These are phyloP conservation scores for Sebastes baramenuke DNA, from an alignment of 2,797 vertebrate species.

Conservation along the genomic window DNA sequence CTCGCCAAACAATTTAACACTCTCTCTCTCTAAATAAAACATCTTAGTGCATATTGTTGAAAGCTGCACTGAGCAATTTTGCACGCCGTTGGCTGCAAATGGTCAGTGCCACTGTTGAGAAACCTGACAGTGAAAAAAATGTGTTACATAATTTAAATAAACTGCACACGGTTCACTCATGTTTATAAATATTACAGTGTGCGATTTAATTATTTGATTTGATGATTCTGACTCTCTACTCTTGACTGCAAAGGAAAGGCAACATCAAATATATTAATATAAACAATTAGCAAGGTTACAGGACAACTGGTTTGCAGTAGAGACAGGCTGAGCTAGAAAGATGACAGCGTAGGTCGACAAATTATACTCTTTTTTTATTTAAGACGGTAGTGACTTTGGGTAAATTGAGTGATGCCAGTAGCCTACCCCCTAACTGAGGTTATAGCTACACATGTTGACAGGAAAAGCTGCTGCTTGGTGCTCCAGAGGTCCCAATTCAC, in stretches of 20 bases:
- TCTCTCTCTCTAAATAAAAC: neutral
- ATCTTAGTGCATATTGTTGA: neutral
- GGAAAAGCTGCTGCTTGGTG: too few relatives aligned
- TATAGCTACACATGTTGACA: too few relatives aligned
- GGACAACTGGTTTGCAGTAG: too few relatives aligned
- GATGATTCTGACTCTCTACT: too few relatives aligned
- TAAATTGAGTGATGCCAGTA: neutral
- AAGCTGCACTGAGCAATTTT: neutral
- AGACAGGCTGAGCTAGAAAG: too few relatives aligned
- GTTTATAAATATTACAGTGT: neutral
- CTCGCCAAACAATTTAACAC: neutral
- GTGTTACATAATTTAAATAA: neutral
- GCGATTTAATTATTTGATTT: neutral
- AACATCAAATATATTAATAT: too few relatives aligned
- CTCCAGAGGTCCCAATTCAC: too few relatives aligned
- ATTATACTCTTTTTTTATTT: too few relatives aligned
- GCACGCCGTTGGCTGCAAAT: neutral
- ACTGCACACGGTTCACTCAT: neutral
- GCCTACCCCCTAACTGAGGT: too few relatives aligned
- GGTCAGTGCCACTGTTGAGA: neutral
- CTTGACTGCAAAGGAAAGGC: too few relatives aligned
- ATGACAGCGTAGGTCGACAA: too few relatives aligned
- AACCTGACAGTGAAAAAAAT: neutral
- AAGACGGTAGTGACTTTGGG: neutral
- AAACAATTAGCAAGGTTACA: too few relatives aligned